These are phyloP conservation scores for Nemopilema nomurai DNA, from an alignment of 30 jellyfish, hydroid and myxozoan genomes.

Conservation along the genomic window DNA sequence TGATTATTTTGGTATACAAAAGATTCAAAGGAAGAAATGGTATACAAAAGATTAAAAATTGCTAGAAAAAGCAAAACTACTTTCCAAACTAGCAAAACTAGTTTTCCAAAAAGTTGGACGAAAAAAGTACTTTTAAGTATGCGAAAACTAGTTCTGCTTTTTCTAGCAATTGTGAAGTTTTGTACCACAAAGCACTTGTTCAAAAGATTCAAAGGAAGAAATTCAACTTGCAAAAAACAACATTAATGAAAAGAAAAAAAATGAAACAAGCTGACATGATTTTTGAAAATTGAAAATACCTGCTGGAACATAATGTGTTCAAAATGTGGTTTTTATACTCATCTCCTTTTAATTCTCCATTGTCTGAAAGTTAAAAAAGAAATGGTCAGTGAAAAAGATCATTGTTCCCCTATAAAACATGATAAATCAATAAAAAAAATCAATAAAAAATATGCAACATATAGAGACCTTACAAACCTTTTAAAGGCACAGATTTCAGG, in stretches of 20 bases:
- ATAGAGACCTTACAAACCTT: constrained; percentile 23
- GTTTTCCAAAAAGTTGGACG: too few relatives aligned
- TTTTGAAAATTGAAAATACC: constrained; percentile 13
- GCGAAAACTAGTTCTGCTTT: too few relatives aligned
- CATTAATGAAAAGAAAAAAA: neutral
- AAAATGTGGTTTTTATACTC: constrained; percentile 64
- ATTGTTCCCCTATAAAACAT: neutral
- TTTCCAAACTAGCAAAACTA: too few relatives aligned
- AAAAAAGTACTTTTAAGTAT: too few relatives aligned
- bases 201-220: neutral
- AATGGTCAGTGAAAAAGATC: neutral
- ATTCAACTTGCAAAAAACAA: neutral
- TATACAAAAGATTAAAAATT: neutral
- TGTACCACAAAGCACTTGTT: too few relatives aligned
- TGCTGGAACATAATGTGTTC: constrained; percentile 63
- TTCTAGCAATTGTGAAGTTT: too few relatives aligned
- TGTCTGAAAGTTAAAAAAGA: constrained; percentile 10
- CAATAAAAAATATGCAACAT: neutral
- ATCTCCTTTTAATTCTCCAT: constrained; percentile 64
- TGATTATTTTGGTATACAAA: too few relatives aligned
- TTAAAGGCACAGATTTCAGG: constrained; percentile 25
- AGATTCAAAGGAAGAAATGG: too few relatives aligned
- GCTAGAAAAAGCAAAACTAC: too few relatives aligned
- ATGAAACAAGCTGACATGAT: too few relatives aligned
- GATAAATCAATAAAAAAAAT: neutral